Conservation (phyloP, 1,140 invertebrate species). For the Scaptomyza hsui region DNA sequence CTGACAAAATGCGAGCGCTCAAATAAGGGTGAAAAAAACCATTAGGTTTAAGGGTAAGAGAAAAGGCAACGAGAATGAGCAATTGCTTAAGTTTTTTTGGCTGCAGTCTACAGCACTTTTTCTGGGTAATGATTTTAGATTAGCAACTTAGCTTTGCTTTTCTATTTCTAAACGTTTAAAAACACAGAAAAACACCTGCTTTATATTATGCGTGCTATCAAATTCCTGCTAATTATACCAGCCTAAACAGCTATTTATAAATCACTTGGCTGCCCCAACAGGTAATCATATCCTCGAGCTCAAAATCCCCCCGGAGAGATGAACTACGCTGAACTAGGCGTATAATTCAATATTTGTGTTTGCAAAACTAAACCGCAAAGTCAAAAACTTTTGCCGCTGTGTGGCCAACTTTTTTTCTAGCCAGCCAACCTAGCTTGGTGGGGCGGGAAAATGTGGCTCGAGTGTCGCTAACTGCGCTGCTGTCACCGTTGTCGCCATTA, state of each 20-base stretch:
- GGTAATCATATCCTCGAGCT: not conserved
- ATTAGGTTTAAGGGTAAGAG: not conserved
- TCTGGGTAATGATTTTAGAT: not conserved
- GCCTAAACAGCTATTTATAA: not conserved
- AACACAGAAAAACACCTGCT: no score
- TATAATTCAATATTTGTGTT: not conserved
- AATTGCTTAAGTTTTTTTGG: not conserved
- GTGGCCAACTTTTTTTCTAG: not conserved
- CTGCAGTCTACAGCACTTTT: not conserved
- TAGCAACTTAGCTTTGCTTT: not conserved
- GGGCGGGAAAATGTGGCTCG: not conserved
- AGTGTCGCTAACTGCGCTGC: not conserved
- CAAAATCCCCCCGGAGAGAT: not conserved
- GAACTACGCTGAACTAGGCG: not conserved
- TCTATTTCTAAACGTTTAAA: not conserved
- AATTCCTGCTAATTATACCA: not conserved
- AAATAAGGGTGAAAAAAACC: not conserved
- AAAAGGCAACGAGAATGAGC: not conserved
- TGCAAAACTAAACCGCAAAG: slow-evolving; percentile 8
- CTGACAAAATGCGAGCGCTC: not conserved
- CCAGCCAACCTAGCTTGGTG: not conserved
- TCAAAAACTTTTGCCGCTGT: not conserved
- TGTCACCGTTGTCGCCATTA: slow-evolving; percentile 42
- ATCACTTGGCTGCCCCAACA: not conserved
- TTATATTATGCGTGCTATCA: not conserved